Evolutionary conservation across 2,797 vertebrate genomes (phyloP), one percentile per base, ranked within the genome.

Genomic region (Lophius americanus): DNA sequence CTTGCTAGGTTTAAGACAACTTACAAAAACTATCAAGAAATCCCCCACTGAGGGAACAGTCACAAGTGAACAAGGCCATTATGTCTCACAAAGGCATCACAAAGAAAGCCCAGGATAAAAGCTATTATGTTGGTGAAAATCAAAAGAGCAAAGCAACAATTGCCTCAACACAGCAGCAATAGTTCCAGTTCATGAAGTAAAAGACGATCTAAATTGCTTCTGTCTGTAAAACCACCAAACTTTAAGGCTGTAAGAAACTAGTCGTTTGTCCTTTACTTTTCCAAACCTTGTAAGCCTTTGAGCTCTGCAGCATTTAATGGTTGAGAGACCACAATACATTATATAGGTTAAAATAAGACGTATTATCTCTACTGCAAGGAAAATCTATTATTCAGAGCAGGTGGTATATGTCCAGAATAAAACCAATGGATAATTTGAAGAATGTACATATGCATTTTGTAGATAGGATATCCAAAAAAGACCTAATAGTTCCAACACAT

Each of bases 271-370:
- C 65, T 79, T 76, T 78, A 66, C 81, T 76, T 79, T 77, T 64
- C 49, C 60, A 81, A 81, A 83, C 56, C 68, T 79, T 64, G 64
- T 74, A 75, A 73, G 57, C 64, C 14, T 79, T 78, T 51, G 68
- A 76, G 55, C 51, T 57, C 54, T 60, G 76, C 67, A 78, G 68
- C 60, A 82, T 90, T 91, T 89, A 89, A 92, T 84, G 90, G 86
- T 69, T 85, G 86, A 89, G 65, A 80, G 73, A 88, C 61, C 82
- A 78, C 86, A 88, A 86, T 89, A 79, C 82, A 88, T 89, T 32
- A 75, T 60, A 65, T 69, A 79, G 83, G 78, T 67, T 82, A 65
- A 86, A 78, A 78, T 83, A 43, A 72, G 73, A 68, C 73, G 65
- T 89, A 82, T 83, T 81, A 78, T 85, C 73, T 79, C 13, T 2